Evolutionary conservation across 2,888 invertebrate species (phyloP), one percentile per base, ranked within the genome.

Genomic region (Caenorhabditis sp.): DNA sequence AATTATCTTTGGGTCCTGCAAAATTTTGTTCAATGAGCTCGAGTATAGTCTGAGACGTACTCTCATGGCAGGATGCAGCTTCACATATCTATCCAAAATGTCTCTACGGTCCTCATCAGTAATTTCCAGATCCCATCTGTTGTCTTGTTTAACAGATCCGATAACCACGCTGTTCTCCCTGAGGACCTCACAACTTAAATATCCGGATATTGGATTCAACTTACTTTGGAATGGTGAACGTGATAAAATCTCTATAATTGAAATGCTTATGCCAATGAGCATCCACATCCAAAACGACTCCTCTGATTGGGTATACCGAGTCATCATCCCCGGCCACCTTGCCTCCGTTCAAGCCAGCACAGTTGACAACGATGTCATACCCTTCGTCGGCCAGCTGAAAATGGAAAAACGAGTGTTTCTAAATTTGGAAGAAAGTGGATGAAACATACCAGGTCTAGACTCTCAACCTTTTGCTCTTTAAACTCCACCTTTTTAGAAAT

Each of bases 261-360:
- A 96, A 96, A 10, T 95, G 95, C 93, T 96, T 96, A 59, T 97
- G 93, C 96, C 96, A 97, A 0, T 96, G 96, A 0, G 96, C 97
- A 75, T 94, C 94, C 0, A 95, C 90, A 70, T 88, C 84, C 19
- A 90, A 44, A 28, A 85, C 86, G 14, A 90, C 89, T 14, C 90
- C 90, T 26, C 90, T 80, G 28, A 82, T 85, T 22, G 93, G 90
- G 19, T 93, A 89, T 10, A 88, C 84, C 16, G 85, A 79, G 70
- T 64, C 88, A 6, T 91, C 89, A 85, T 94, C 94, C n/a, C 92
- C 89, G 1, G 92, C 86, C 64, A 94, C 87, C 7, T 92, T 86
- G 31, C 89, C 90, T 24, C 93, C 92, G 16, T 92, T 87, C 28
- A 93, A 82, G 7, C 93, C 94, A 16, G 92, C 90, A 87, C 94